Conservation (phyloP, 2,113 vertebrate genomes). For the Lycocorax pyrrhopterus region DNA sequence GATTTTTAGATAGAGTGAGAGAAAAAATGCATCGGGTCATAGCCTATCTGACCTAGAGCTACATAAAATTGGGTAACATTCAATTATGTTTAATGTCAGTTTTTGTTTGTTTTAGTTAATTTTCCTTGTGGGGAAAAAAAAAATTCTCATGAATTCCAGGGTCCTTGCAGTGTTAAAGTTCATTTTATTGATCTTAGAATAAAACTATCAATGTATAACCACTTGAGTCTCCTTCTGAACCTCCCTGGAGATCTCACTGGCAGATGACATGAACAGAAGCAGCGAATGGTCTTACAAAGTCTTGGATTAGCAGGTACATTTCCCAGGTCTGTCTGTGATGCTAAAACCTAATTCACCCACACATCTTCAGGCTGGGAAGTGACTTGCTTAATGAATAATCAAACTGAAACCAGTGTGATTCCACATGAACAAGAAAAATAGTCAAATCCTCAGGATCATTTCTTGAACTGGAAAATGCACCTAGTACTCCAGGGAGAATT, state of each 20-base stretch:
- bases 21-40: conserved; percentile 44
- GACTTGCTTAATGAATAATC: not conserved
- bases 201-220: conserved; percentile 45
- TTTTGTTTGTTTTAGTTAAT: conserved; percentile 72
- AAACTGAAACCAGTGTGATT: not conserved
- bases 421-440: not conserved
- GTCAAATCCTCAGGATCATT: not conserved
- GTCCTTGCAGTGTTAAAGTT: conserved; percentile 55
- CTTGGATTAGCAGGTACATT: not conserved
- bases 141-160: conserved; percentile 63
- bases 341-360: not conserved
- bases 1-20: conserved; percentile 8
- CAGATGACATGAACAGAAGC: not conserved
- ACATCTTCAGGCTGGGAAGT: not conserved
- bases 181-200: conserved; percentile 58
- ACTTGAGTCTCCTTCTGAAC: not conserved
- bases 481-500: not conserved
- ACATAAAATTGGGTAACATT: conserved; percentile 58
- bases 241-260: not conserved
- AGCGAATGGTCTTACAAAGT: not conserved
- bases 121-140: conserved; percentile 56
- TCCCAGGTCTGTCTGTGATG: not conserved
- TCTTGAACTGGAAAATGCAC: not conserved
- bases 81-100: conserved; percentile 60
- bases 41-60: conserved; percentile 54